Conservation (phyloP, 2,113 vertebrate species). For the Psettodes erumei region DNA sequence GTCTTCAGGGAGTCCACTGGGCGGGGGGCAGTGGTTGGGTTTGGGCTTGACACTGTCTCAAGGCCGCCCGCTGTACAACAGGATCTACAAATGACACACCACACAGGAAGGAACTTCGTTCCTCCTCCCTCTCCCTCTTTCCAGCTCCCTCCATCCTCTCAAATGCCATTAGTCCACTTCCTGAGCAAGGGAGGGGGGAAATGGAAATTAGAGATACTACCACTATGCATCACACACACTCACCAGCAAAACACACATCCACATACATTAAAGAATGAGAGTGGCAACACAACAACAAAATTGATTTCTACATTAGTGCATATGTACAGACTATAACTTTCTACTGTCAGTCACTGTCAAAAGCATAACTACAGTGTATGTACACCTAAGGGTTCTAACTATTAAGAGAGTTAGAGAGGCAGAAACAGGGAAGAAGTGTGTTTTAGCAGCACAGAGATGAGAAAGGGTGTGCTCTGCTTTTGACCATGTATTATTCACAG, state of each 20-base stretch:
- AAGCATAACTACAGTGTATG: neutral
- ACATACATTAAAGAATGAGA: slow-evolving; percentile 6
- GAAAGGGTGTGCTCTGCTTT: slow-evolving; percentile 53
- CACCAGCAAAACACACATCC: slow-evolving; percentile 23
- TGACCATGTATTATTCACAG: slow-evolving; percentile 67
- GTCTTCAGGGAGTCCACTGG: neutral
- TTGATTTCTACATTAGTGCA: slow-evolving; percentile 32
- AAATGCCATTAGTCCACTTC: slow-evolving; percentile 91
- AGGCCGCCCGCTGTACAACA: slow-evolving; percentile 58
- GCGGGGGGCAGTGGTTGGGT: neutral
- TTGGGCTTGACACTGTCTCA: slow-evolving; percentile 38
- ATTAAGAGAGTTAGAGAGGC: slow-evolving; percentile 1
- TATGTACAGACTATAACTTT: neutral
- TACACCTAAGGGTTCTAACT: neutral
- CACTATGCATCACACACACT: slow-evolving; percentile 25
- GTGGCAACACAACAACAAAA: slow-evolving; percentile 19
- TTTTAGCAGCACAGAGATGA: slow-evolving; percentile 26
- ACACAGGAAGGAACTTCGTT: slow-evolving; percentile 74
- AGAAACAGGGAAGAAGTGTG: slow-evolving; percentile 15
- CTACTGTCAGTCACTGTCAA: slow-evolving; percentile 15
- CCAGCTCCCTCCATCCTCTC: slow-evolving; percentile 83
- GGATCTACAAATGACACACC: slow-evolving; percentile 67
- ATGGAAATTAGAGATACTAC: slow-evolving; percentile 61
- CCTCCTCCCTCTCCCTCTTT: slow-evolving; percentile 67
- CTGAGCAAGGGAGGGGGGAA: slow-evolving; percentile 84